phyloP scores from a whole-genome alignment of 1,140 invertebrate species.

The Gonatopus flavifemur region DNA sequence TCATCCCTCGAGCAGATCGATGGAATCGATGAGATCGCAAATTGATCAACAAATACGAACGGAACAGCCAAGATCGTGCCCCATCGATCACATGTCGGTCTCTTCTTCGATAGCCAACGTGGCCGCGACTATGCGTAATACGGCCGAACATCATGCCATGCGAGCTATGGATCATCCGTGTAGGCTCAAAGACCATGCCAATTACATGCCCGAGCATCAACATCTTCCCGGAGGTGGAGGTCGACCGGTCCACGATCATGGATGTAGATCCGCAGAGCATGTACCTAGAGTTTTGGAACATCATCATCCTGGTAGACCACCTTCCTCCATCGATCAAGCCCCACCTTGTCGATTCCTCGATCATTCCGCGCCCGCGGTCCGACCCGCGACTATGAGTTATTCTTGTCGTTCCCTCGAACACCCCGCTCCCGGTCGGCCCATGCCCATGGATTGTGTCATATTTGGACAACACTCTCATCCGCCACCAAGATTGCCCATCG shows the following conservation, averaged over 20 bases:
- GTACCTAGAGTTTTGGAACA: slow-evolving; percentile 45
- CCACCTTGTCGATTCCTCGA: slow-evolving; percentile 31
- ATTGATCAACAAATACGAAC: slow-evolving; percentile 36
- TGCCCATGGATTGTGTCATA: slow-evolving; percentile 53
- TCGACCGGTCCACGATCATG: slow-evolving; percentile 43
- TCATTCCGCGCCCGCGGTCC: slow-evolving; percentile 19
- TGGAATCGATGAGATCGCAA: slow-evolving; percentile 38
- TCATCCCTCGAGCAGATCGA: slow-evolving; percentile 40
- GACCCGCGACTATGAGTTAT: slow-evolving; percentile 41
- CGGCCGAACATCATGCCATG: slow-evolving; percentile 35
- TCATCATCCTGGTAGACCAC: slow-evolving; percentile 29
- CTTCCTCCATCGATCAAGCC: slow-evolving; percentile 17
- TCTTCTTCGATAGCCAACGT: slow-evolving; percentile 24
- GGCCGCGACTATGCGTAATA: slow-evolving; percentile 17
- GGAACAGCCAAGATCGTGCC: slow-evolving; percentile 35
- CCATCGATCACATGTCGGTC: slow-evolving; percentile 10
- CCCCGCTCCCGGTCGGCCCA: slow-evolving; percentile 39
- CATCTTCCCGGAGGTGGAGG: too few relatives aligned
- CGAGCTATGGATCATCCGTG: slow-evolving; percentile 50
- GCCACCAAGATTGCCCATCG: slow-evolving; percentile 38
- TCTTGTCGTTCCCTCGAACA: slow-evolving; percentile 54
- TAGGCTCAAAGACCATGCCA: slow-evolving; percentile 46
- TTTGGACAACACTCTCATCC: slow-evolving; percentile 49
- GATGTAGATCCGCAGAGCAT: slow-evolving; percentile 50
- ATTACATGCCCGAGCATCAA: slow-evolving; percentile 45